Evolutionary conservation across 2,113 vertebrate genomes (phyloP).

Genomic region (Dasyornis broadbenti): DNA sequence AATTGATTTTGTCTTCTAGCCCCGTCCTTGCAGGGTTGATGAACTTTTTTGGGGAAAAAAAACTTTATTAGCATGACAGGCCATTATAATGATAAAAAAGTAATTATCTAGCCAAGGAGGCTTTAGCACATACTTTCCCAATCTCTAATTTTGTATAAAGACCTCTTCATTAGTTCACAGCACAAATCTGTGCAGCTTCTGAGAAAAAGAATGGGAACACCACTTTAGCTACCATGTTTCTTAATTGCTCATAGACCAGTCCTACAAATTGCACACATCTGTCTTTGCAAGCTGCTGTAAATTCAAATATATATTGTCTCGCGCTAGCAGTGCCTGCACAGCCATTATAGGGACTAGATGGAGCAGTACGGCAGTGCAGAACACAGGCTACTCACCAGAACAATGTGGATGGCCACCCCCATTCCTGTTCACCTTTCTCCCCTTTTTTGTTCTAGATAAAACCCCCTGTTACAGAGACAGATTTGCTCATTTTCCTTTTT

Average conservation of each 20-base stretch:
- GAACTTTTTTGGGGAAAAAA: background rate
- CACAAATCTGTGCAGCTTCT: background rate
- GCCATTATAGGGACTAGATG: background rate
- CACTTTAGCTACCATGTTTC: background rate
- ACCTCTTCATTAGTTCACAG: background rate
- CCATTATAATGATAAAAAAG: constrained; percentile 45
- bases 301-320: background rate
- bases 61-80: background rate
- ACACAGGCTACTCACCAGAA: background rate
- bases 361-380: background rate
- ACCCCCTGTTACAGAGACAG: background rate
- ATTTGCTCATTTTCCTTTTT: background rate
- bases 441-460: background rate
- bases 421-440: background rate
- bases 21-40: background rate
- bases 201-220: background rate
- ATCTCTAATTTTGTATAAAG: constrained; percentile 13
- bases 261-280: constrained; percentile 28
- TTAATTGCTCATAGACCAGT: background rate
- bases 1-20: constrained; percentile 26
- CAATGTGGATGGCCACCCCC: accelerated
- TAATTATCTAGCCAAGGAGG: background rate
- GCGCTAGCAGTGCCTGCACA: background rate
- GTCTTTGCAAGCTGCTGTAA: background rate
- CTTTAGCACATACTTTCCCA: background rate